Percentiles rank a stretch among this genome's conserved stretches.
These are phyloP conservation scores for Bufo bufo DNA, from an alignment of 2,113 vertebrate species.

Conservation along the genomic window DNA sequence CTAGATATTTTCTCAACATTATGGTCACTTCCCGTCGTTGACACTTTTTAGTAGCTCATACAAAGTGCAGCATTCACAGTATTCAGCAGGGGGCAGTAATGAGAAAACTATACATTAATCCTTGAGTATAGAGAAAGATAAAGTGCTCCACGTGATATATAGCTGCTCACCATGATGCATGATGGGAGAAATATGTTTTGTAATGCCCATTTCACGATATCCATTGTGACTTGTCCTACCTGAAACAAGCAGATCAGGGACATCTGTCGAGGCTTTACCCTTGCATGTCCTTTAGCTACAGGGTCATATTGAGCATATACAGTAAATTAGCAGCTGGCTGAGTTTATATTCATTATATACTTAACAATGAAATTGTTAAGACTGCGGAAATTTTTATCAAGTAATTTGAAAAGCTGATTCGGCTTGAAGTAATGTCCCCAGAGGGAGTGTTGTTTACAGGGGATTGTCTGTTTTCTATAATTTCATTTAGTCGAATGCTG, in stretches of 20 bases:
- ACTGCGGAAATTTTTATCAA: conserved; percentile 28
- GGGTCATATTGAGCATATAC: conserved; percentile 16
- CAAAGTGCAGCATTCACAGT: too few species aligned
- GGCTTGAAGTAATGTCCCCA: conserved; percentile 55
- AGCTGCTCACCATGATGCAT: background rate
- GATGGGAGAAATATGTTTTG: background rate
- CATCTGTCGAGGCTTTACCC: background rate
- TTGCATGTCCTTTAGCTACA: conserved; percentile 12
- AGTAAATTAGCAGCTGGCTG: background rate
- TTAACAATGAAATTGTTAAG: background rate
- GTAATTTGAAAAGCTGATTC: conserved; percentile 54
- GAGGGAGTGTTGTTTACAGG: conserved; percentile 32
- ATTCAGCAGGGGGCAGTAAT: too few species aligned
- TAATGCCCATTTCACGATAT: background rate
- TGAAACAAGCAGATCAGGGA: background rate
- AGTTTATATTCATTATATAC: background rate
- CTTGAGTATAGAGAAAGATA: too few species aligned
- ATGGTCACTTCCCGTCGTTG: too few species aligned
- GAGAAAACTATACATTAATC: too few species aligned
- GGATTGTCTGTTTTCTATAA: conserved; percentile 47
- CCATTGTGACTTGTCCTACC: background rate
- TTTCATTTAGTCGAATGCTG: background rate
- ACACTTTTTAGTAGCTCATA: too few species aligned
- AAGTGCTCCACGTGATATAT: background rate
- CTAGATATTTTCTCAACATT: too few species aligned